phyloP scores from a whole-genome alignment of 1,140 invertebrate genomes.

The Diploscapter pachys region DNA sequence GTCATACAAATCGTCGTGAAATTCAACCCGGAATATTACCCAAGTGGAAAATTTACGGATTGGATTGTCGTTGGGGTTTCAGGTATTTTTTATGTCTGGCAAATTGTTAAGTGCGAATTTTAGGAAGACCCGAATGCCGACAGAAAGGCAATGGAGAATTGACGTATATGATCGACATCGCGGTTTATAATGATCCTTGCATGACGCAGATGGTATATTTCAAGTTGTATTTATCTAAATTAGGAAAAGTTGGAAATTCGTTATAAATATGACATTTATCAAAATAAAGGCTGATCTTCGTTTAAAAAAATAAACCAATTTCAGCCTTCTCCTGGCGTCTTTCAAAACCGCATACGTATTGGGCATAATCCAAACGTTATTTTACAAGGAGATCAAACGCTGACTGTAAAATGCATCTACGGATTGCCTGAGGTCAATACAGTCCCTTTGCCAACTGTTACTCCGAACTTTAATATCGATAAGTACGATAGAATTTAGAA shows the following conservation, averaged over 20 bases:
- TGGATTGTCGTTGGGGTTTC: conserved; percentile 36
- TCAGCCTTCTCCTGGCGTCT: conserved; percentile 27
- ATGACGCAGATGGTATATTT: conserved; percentile 23
- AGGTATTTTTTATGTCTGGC: conserved; percentile 10
- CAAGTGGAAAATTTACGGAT: conserved; percentile 30
- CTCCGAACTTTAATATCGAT: conserved; percentile 35
- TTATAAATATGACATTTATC: background rate
- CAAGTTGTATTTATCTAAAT: background rate
- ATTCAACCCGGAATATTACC: conserved; percentile 27
- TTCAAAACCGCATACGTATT: conserved; percentile 34
- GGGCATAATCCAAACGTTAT: conserved; percentile 32
- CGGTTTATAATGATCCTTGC: conserved; percentile 35
- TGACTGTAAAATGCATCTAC: conserved; percentile 33
- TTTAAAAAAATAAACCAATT: conserved; percentile 4
- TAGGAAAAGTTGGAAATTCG: background rate
- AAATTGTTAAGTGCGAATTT: background rate
- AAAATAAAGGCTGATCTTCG: background rate
- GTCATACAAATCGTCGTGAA: conserved; percentile 33
- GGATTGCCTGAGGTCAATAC: conserved; percentile 28
- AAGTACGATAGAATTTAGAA: conserved; percentile 3
- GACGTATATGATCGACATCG: conserved; percentile 31
- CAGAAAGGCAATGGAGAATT: conserved; percentile 32
- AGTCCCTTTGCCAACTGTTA: conserved; percentile 26
- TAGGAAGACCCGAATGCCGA: conserved; percentile 30
- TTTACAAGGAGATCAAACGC: conserved; percentile 28